Percentiles rank a stretch among this genome's conserved stretches.
phyloP scores from a whole-genome alignment of 92 coral and sea anemone species.

The Porites cylindrica region DNA sequence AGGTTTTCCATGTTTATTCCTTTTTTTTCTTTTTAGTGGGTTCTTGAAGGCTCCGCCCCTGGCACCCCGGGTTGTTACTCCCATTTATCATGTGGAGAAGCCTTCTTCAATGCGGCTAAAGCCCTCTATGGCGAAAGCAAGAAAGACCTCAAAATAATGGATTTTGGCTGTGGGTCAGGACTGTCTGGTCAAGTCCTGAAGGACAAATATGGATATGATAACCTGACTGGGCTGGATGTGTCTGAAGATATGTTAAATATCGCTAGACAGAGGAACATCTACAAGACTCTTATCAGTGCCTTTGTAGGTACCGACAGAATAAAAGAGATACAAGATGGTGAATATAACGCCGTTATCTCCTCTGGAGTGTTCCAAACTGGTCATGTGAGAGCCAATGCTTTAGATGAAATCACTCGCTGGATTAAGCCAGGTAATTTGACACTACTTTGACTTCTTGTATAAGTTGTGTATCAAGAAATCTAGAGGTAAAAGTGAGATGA shows the following conservation, averaged over 20 bases:
- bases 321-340: neutral
- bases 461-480: too few species aligned
- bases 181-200: constrained; percentile 2
- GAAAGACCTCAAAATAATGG: constrained; percentile 7
- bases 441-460: too few species aligned
- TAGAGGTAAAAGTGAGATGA: too few species aligned
- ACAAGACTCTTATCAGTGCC: neutral
- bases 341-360: constrained; percentile 1
- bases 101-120: neutral
- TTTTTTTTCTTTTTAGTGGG: too few species aligned
- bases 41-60: too few species aligned
- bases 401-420: constrained; percentile 29
- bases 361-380: constrained; percentile 13
- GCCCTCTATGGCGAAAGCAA: neutral
- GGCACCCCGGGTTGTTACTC: too few species aligned
- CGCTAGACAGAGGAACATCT: constrained; percentile 1
- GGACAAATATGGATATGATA: neutral
- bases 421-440: constrained; percentile 3
- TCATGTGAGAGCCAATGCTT: neutral
- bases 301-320: neutral
- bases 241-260: constrained; percentile 27
- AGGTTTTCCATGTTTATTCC: too few species aligned
- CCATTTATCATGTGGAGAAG: neutral
- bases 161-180: constrained; percentile 32
- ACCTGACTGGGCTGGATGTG: constrained; percentile 9